These are phyloP conservation scores for Anastrepha obliqua DNA, from an alignment of 1,140 invertebrate genomes.

Conservation along the genomic window DNA sequence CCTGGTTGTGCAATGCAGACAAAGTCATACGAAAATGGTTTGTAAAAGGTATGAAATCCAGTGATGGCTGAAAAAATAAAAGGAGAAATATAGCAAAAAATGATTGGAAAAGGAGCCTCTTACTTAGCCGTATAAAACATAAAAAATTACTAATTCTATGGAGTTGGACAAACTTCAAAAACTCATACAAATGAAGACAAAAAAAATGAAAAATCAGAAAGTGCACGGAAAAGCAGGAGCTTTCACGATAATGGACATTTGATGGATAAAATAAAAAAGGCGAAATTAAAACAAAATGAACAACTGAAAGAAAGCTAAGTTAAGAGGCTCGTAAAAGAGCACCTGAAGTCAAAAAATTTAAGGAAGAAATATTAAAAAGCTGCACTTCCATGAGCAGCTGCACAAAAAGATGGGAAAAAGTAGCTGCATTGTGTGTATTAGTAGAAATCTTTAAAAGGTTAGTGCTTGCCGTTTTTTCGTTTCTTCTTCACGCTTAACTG, in stretches of 20 bases:
- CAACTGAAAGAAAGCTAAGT: no score
- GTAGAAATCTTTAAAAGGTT: not conserved
- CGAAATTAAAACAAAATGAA: not conserved
- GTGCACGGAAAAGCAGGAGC: not conserved
- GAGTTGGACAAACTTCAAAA: no score
- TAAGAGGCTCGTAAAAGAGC: not conserved
- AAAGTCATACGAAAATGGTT: no score
- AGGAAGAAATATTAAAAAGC: not conserved
- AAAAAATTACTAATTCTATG: not conserved
- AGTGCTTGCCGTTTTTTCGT: not conserved
- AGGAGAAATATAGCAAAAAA: not conserved
- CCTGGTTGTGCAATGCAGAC: no score
- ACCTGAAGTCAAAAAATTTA: not conserved
- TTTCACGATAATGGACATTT: constrained; percentile 21
- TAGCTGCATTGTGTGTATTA: not conserved
- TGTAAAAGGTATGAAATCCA: no score
- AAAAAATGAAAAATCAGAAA: not conserved
- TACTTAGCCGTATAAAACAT: not conserved
- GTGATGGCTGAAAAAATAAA: not conserved
- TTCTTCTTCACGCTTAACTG: not conserved
- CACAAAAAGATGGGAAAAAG: not conserved
- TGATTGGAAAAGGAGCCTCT: not conserved
- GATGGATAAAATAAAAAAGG: not conserved
- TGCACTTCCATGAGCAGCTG: not conserved
- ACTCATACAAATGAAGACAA: not conserved